Evolutionary conservation across 2,888 invertebrate genomes (phyloP).

Genomic region (Melanostoma scalare): DNA sequence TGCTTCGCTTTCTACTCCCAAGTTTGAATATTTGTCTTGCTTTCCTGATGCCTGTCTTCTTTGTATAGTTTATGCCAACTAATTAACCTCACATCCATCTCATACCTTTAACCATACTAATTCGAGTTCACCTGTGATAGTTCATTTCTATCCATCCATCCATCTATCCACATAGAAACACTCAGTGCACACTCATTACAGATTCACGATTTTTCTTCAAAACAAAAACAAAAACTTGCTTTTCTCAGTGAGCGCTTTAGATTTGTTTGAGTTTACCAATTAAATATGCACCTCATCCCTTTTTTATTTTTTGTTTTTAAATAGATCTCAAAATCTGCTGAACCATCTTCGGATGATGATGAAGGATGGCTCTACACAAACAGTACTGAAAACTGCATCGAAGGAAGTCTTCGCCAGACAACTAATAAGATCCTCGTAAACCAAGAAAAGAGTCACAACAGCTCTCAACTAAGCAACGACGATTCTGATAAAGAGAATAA

Average conservation of each 20-base stretch:
- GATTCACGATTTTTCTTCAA: constrained; percentile 66
- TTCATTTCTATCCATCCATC: constrained; percentile 42
- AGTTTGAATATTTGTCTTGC: constrained; percentile 55
- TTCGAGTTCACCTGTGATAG: constrained; percentile 68
- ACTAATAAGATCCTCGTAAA: constrained; percentile 75
- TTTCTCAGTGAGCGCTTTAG: constrained; percentile 10
- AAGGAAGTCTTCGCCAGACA: constrained; percentile 41
- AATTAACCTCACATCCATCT: constrained; percentile 67
- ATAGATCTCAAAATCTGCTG: constrained; percentile 82
- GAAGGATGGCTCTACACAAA: constrained; percentile 81
- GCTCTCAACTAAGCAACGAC: constrained; percentile 74
- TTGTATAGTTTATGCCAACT: constrained; percentile 61
- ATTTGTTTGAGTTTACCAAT: constrained; percentile 59
- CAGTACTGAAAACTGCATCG: constrained; percentile 55
- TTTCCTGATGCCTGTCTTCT: constrained; percentile 6
- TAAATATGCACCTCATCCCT: constrained; percentile 38
- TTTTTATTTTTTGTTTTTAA: not conserved
- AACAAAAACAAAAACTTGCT: constrained; percentile 4
- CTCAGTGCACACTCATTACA: constrained; percentile 38
- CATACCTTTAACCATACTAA: constrained; percentile 61
- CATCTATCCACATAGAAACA: constrained; percentile 11
- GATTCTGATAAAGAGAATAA: constrained; percentile 82
- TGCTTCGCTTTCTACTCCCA: constrained; percentile 58
- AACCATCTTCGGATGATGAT: constrained; percentile 85
- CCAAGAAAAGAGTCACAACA: constrained; percentile 66